These are phyloP conservation scores for Drosophila melanosoma DNA, from an alignment of 2,888 invertebrate genomes.

Conservation along the genomic window DNA sequence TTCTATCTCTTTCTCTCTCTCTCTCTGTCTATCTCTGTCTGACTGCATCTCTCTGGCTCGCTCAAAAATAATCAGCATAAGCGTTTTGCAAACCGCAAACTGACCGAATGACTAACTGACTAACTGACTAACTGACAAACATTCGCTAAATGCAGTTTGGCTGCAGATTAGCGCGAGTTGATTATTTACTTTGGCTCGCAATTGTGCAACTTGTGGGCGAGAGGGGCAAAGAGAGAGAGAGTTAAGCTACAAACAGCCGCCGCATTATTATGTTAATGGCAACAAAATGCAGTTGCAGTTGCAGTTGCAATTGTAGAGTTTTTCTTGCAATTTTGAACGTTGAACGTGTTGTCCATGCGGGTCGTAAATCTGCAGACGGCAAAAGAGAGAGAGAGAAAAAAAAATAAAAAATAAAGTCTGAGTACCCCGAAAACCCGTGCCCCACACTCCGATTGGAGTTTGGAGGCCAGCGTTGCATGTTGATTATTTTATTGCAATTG, in stretches of 20 bases:
- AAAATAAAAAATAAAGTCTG: conserved; percentile 48
- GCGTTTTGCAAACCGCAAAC: conserved; percentile 61
- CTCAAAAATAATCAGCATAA: conserved; percentile 56
- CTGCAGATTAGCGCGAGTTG: conserved; percentile 76
- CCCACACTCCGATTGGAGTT: neutral
- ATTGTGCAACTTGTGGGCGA: conserved; percentile 52
- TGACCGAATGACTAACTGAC: conserved; percentile 25
- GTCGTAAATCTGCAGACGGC: conserved; percentile 69
- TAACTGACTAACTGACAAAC: conserved; percentile 25
- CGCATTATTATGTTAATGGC: conserved; percentile 76
- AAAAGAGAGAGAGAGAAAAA: conserved; percentile 14
- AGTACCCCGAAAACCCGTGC: neutral
- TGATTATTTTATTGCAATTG: conserved; percentile 82
- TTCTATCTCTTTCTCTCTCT: neutral
- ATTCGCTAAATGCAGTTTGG: conserved; percentile 74
- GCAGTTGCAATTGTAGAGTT: conserved; percentile 28
- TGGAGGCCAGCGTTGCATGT: conserved; percentile 61
- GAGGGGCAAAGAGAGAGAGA: conserved; percentile 12
- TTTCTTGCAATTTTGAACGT: conserved; percentile 41
- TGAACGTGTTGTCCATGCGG: conserved; percentile 77
- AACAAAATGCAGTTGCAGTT: conserved; percentile 73
- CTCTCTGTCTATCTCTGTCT: too few species aligned
- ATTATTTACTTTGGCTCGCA: conserved; percentile 73
- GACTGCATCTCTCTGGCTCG: neutral
- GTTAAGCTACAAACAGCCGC: conserved; percentile 24